Conservation (phyloP, 2,113 vertebrate genomes). For the Cyprinodon brontotheroides region DNA sequence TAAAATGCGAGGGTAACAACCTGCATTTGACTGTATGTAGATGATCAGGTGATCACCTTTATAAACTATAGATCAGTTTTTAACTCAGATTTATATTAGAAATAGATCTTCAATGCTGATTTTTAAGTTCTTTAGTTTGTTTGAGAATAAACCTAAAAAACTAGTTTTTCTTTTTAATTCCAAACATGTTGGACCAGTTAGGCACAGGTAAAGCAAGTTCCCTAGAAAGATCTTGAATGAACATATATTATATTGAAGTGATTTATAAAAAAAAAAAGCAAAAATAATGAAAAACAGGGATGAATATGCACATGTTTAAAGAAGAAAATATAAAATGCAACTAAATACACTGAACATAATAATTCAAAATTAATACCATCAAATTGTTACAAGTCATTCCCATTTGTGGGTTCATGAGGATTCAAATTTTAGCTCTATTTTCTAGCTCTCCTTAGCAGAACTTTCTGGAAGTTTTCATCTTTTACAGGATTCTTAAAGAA, state of each 20-base stretch:
- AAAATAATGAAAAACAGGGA: not conserved
- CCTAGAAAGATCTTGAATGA: not conserved
- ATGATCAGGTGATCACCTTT: slow-evolving; percentile 9
- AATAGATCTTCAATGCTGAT: slow-evolving; percentile 24
- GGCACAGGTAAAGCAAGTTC: too few relatives aligned
- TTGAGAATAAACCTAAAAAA: too few relatives aligned
- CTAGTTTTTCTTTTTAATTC: too few relatives aligned
- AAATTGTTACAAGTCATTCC: not conserved
- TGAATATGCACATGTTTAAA: not conserved
- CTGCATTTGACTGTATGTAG: too few relatives aligned
- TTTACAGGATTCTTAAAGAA: not conserved
- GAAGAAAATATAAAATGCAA: not conserved
- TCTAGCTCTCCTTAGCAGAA: not conserved
- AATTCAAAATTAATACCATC: not conserved
- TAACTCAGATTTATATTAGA: slow-evolving; percentile 22
- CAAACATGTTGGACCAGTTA: not conserved
- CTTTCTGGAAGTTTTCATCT: not conserved
- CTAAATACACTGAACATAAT: not conserved
- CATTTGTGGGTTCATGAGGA: not conserved
- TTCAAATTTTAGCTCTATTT: not conserved
- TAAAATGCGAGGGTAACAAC: slow-evolving; percentile 3
- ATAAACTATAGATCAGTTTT: slow-evolving; percentile 2
- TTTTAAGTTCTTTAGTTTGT: not conserved
- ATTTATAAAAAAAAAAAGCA: too few relatives aligned
- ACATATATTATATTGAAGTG: not conserved